Conservation (phyloP, 2,113 vertebrate species). For the Synodontis membranacea region DNA sequence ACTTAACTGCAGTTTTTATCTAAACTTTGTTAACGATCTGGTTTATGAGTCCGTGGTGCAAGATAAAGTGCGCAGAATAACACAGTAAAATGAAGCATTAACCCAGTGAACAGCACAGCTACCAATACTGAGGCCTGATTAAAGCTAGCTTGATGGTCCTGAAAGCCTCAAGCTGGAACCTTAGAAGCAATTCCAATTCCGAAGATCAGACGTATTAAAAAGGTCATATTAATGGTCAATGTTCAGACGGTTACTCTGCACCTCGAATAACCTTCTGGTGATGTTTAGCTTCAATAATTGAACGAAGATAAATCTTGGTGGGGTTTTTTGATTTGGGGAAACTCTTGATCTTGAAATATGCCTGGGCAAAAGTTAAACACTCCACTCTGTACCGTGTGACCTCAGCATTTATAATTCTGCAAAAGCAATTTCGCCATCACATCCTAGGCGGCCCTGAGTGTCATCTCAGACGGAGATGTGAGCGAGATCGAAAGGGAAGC, state of each 20-base stretch:
- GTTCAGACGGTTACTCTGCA: background rate
- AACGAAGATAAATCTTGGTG: background rate
- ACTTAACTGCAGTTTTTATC: background rate
- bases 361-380: slow-evolving; percentile 54
- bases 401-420: slow-evolving; percentile 50
- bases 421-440: slow-evolving; percentile 40
- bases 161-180: background rate
- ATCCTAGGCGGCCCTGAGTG: background rate
- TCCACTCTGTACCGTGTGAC: slow-evolving; percentile 45
- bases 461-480: background rate
- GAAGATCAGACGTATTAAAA: background rate
- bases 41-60: background rate
- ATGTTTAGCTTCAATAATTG: background rate
- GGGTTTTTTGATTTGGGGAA: background rate
- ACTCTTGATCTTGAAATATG: slow-evolving; percentile 59
- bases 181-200: background rate
- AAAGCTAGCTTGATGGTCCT: background rate
- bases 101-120: too few species aligned
- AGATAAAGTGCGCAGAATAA: background rate
- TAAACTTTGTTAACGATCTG: background rate
- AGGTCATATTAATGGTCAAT: slow-evolving; percentile 8
- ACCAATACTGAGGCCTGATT: background rate
- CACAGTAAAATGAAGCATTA: background rate
- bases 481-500: background rate
- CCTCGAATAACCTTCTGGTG: background rate